Conservation (phyloP, 2,888 invertebrate species). For the Nymphalis urticae region DNA sequence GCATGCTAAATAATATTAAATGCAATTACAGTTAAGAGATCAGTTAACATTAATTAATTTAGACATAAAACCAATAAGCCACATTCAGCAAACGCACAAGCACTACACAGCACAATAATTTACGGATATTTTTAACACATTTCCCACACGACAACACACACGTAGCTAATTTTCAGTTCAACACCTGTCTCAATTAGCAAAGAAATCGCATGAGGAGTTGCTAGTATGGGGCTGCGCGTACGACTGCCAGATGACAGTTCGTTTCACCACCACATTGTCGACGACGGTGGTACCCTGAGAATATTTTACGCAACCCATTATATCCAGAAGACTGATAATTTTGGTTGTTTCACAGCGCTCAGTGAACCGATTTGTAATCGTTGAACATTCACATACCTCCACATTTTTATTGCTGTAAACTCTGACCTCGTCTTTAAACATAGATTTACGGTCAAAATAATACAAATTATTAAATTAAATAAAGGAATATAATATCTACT, state of each 20-base stretch:
- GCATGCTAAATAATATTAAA: too few species aligned
- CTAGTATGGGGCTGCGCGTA: constrained; percentile 69
- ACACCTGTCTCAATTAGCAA: constrained; percentile 26
- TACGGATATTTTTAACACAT: not conserved
- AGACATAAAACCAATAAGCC: constrained; percentile 48
- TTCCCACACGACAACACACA: not conserved
- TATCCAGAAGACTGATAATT: constrained; percentile 70
- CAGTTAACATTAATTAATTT: not conserved
- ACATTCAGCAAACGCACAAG: constrained; percentile 38
- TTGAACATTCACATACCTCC: constrained; percentile 23
- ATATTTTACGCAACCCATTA: constrained; percentile 75
- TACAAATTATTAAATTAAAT: not conserved
- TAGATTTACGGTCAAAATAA: not conserved
- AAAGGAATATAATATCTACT: too few species aligned
- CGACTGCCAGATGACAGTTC: constrained; percentile 57
- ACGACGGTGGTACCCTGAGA: constrained; percentile 68
- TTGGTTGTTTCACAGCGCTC: constrained; percentile 56
- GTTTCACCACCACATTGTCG: constrained; percentile 78
- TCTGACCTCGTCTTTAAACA: not conserved
- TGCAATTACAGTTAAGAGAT: too few species aligned
- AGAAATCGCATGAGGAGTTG: constrained; percentile 49
- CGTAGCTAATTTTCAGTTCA: constrained; percentile 2
- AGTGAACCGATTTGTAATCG: constrained; percentile 43
- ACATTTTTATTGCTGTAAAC: constrained; percentile 14
- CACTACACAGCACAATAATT: constrained; percentile 40